Conservation (phyloP, 2,888 invertebrate species). For the Germaria angustata region DNA sequence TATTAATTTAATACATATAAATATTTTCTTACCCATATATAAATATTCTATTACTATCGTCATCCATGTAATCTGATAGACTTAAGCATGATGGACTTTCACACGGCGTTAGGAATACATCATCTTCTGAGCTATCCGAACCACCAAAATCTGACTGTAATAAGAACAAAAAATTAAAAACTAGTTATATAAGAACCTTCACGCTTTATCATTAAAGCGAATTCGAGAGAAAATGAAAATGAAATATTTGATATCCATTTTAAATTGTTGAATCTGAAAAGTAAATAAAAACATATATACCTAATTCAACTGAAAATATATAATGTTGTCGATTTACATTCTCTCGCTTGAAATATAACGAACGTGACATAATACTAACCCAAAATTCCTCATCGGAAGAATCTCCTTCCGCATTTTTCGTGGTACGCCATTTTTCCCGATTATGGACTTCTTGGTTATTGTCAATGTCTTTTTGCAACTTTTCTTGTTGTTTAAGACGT, state of each 20-base stretch:
- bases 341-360: too few species aligned
- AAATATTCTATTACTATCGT: slow-evolving; percentile 81
- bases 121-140: slow-evolving; percentile 76
- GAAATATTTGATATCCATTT: too few species aligned
- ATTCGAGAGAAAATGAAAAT: not conserved
- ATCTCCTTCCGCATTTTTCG: slow-evolving; percentile 33
- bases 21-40: slow-evolving; percentile 85
- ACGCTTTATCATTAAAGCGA: not conserved
- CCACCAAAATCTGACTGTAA: slow-evolving; percentile 73
- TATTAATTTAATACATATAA: too few species aligned
- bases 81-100: slow-evolving; percentile 78
- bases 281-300: too few species aligned
- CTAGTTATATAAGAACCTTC: not conserved
- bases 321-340: too few species aligned
- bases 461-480: slow-evolving; percentile 16
- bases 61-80: slow-evolving; percentile 73
- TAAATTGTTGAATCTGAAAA: too few species aligned
- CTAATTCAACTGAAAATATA: too few species aligned
- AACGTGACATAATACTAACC: slow-evolving; percentile 68
- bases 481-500: slow-evolving; percentile 67
- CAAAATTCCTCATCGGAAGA: slow-evolving; percentile 71
- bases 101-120: slow-evolving; percentile 85
- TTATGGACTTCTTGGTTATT: not conserved
- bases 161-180: slow-evolving; percentile 3
- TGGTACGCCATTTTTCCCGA: slow-evolving; percentile 52